Evolutionary conservation across 2,888 invertebrate species (phyloP).

Genomic region (Volucella zonaria): DNA sequence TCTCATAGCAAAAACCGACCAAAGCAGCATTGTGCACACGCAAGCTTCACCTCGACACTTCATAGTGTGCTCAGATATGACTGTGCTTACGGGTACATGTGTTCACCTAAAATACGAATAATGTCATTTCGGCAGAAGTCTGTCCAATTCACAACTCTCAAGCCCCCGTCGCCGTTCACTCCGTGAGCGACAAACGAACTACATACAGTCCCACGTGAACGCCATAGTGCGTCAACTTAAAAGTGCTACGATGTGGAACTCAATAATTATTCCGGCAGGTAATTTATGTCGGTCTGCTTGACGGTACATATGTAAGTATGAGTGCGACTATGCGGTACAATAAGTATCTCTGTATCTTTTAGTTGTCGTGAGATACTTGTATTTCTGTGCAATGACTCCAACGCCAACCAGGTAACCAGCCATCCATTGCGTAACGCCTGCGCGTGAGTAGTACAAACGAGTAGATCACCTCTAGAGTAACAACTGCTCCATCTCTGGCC

Average conservation of each 20-base stretch:
- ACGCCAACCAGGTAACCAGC: slow-evolving; percentile 26
- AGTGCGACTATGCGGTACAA: neutral
- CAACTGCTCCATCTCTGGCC: slow-evolving; percentile 1
- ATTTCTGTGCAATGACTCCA: slow-evolving; percentile 56
- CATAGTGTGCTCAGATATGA: slow-evolving; percentile 1
- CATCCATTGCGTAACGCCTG: slow-evolving; percentile 65
- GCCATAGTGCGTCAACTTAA: slow-evolving; percentile 50
- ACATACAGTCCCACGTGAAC: slow-evolving; percentile 50
- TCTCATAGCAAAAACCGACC: slow-evolving; percentile 15
- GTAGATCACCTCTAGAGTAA: slow-evolving; percentile 26
- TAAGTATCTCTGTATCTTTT: neutral
- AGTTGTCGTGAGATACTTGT: slow-evolving; percentile 41
- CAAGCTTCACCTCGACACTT: slow-evolving; percentile 43
- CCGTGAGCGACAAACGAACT: neutral
- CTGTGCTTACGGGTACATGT: neutral
- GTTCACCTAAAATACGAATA: slow-evolving; percentile 24
- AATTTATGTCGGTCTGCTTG: slow-evolving; percentile 55
- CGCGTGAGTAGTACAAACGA: neutral
- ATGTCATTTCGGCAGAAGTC: slow-evolving; percentile 58
- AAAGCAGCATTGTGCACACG: slow-evolving; percentile 44
- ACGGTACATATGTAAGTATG: slow-evolving; percentile 17
- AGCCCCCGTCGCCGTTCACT: neutral
- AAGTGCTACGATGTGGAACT: slow-evolving; percentile 65
- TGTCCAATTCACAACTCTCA: slow-evolving; percentile 30
- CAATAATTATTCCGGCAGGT: slow-evolving; percentile 67